Evolutionary conservation across 2,888 invertebrate genomes (phyloP).

Genomic region (Sinodicranocentrus sp.): DNA sequence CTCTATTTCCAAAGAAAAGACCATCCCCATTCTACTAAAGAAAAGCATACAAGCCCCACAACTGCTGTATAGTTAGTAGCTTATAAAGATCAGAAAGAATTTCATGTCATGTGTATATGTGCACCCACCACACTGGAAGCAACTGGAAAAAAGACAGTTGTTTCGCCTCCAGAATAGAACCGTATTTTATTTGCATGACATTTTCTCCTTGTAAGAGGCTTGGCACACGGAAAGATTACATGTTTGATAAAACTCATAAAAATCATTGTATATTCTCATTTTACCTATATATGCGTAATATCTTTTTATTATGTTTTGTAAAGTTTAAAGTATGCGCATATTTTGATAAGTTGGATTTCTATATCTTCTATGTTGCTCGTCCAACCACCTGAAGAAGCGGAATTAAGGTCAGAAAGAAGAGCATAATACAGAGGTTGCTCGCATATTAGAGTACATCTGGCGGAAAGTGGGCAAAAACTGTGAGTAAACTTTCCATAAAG

Average conservation of each 20-base stretch:
- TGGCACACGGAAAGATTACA: slow-evolving; percentile 44
- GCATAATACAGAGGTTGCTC: too few species aligned
- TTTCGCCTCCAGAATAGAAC: not conserved
- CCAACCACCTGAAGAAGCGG: slow-evolving; percentile 29
- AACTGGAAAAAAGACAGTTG: slow-evolving; percentile 1
- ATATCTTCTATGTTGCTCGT: too few species aligned
- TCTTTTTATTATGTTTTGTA: too few species aligned
- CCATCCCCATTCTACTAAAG: too few species aligned
- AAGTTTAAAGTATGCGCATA: too few species aligned
- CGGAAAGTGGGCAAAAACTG: not conserved
- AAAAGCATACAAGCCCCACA: too few species aligned
- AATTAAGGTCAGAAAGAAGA: slow-evolving; percentile 59
- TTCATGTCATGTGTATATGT: not conserved
- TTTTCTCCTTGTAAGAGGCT: slow-evolving; percentile 20
- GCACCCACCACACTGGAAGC: not conserved
- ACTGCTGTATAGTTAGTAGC: too few species aligned
- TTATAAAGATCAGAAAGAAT: too few species aligned
- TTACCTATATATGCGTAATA: slow-evolving; percentile 6
- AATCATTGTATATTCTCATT: slow-evolving; percentile 31
- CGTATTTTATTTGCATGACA: slow-evolving; percentile 5
- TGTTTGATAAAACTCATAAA: slow-evolving; percentile 53
- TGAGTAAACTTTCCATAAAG: too few species aligned
- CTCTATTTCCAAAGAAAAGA: too few species aligned
- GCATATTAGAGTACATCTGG: slow-evolving; percentile 6
- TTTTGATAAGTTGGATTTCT: too few species aligned